A percentile compares a stretch with the other conserved stretches of the same genome.
Evolutionary conservation across 2,113 vertebrate species (phyloP).

Genomic region (Plectropomus leopardus): DNA sequence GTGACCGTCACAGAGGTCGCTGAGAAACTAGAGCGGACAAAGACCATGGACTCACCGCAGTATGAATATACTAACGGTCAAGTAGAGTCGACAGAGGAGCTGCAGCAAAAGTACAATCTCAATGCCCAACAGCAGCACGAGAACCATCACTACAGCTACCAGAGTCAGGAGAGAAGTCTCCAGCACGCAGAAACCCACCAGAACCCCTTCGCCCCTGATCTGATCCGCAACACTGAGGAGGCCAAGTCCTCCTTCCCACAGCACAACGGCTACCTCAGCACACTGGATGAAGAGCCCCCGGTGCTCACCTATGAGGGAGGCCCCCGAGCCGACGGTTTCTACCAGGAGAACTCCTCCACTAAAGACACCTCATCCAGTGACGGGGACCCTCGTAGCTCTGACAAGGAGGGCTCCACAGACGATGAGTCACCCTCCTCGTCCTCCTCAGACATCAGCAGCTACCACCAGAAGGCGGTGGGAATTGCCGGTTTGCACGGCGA

Average conservation of each 20-base stretch:
- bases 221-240: constrained; percentile 81
- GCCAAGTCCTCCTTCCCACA: constrained; percentile 73
- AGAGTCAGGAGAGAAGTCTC: constrained; percentile 49
- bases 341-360: constrained; percentile 80
- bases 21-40: constrained; percentile 82
- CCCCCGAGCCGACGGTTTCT: constrained; percentile 71
- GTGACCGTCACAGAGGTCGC: constrained; percentile 82
- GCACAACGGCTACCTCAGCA: constrained; percentile 81
- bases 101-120: constrained; percentile 60
- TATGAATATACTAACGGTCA: constrained; percentile 69
- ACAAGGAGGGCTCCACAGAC: constrained; percentile 86
- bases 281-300: constrained; percentile 83
- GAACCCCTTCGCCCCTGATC: constrained; percentile 80
- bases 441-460: constrained; percentile 78
- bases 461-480: constrained; percentile 67
- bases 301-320: constrained; percentile 83
- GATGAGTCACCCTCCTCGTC: constrained; percentile 82
- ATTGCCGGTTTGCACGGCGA: constrained; percentile 51
- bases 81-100: constrained; percentile 51
- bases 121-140: constrained; percentile 49
- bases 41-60: constrained; percentile 75
- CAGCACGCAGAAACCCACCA: constrained; percentile 65
- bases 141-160: constrained; percentile 58
- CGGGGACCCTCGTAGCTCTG: constrained; percentile 83
- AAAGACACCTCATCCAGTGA: constrained; percentile 86